Base-by-base conservation (phyloP, 2,797 vertebrate species). In the Halcyon smyrnensis region DNA sequence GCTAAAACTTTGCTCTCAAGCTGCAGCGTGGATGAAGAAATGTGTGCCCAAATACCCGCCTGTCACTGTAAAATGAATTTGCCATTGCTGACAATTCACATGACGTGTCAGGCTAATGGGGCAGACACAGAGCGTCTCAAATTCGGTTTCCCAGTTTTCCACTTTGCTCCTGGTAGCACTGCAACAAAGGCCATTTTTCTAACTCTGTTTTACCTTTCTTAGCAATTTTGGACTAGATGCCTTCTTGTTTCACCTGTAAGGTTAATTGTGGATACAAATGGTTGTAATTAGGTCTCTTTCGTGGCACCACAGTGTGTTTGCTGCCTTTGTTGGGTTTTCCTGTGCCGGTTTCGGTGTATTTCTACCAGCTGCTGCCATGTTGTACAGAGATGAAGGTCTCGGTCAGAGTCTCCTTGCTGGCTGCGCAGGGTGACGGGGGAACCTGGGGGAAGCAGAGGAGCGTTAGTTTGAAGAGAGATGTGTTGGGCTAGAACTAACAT, bases 91-190 rank as follows among this genome's bases (percentile, higher is more conserved):
- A 12, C 27, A 63, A 5, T 36, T 54, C 83, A 15, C 13, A n/a
- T 18, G 43, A 28, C 4, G 12, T 36, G n/a, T 27, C 75, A 69
- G 59, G 24, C 18, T 59, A 25, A 15, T 12, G 25, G 37, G 37
- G 41, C 41, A 18, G 25, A 16, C 18, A 21, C 41, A 75, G n/a
- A 12, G 4, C 2, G 0, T 34, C 23, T 53, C 34, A 21, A 0
- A 30, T 67, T 27, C 41, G 32, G 3, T 6, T 76, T 70, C n/a
- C 30, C 56, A 8, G 6, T 68, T 92, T 70, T 34, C 9, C 10
- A 15, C 37, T 78, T 87, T 36, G 37, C 70, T 79, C 39, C 12
- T 2, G 5, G 62, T 13, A 53, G 69, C 30, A 3, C 37, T 70
- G 57, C 13, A 36, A 27, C 3, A 15, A 30, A 83, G 36, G 27